These are phyloP conservation scores for Trididemnum clinides DNA, from an alignment of 23 tunicate genomes.

Conservation along the genomic window DNA sequence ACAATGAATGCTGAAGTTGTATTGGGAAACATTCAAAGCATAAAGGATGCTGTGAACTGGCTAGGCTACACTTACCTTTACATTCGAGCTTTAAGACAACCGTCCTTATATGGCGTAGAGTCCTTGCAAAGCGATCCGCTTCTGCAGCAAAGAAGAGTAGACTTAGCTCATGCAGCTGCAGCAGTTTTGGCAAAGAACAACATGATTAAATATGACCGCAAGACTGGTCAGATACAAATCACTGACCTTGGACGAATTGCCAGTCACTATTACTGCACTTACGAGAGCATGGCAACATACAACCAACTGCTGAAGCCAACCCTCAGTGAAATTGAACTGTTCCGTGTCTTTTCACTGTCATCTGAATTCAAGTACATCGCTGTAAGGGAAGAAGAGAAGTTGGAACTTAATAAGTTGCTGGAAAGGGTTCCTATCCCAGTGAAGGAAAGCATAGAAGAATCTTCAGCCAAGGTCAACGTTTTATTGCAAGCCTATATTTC, in stretches of 20 bases:
- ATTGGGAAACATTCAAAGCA: conserved; percentile 86
- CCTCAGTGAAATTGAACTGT: conserved; percentile 93
- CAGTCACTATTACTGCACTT: conserved; percentile 92
- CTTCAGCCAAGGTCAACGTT: conserved; percentile 97
- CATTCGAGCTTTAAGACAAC: conserved; percentile 80
- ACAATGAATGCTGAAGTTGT: conserved; percentile 94
- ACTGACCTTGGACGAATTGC: conserved; percentile 99
- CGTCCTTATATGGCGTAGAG: conserved; percentile 73
- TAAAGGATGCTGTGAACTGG: conserved; percentile 96
- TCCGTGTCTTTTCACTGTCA: conserved; percentile 95
- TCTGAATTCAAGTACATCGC: conserved; percentile 95
- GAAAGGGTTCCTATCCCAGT: conserved; percentile 96
- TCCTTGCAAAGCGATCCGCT: conserved; percentile 65
- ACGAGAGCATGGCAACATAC: conserved; percentile 98
- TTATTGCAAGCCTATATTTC: conserved; percentile 95
- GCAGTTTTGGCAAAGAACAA: conserved; percentile 73
- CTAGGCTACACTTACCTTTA: conserved; percentile 90
- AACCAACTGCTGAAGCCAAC: conserved; percentile 95
- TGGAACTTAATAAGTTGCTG: conserved; percentile 91
- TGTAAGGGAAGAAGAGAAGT: conserved; percentile 95
- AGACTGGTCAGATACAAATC: conserved; percentile 88
- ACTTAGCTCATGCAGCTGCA: conserved; percentile 94
- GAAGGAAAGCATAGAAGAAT: conserved; percentile 96
- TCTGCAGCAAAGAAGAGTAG: conserved; percentile 86
- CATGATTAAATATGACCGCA: conserved; percentile 86